These are phyloP conservation scores for Brachionus rubens DNA, from an alignment of 1,140 invertebrate genomes.

Conservation along the genomic window DNA sequence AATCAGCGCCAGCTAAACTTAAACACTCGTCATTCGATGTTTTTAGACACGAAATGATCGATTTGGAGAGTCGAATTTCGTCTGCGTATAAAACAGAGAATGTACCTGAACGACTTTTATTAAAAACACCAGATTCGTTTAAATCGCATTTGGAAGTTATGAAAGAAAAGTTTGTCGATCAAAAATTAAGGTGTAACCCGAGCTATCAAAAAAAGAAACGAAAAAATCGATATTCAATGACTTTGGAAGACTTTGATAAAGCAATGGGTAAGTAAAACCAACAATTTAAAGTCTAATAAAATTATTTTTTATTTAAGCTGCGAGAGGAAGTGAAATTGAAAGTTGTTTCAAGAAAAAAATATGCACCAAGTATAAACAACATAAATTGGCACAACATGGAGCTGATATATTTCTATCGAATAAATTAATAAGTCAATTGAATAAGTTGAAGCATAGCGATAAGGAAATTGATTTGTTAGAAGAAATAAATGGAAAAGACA, in stretches of 20 bases:
- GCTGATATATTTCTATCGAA: slow-evolving; percentile 1
- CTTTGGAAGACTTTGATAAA: slow-evolving; percentile 20
- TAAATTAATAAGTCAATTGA: neutral
- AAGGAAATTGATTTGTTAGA: neutral
- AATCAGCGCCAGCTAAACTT: slow-evolving; percentile 20
- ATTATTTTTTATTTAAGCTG: neutral
- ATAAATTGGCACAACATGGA: slow-evolving; percentile 17
- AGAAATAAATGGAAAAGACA: no score
- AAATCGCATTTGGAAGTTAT: neutral
- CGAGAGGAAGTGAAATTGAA: neutral
- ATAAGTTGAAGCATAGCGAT: neutral
- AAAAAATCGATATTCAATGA: slow-evolving; percentile 5
- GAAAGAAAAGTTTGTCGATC: slow-evolving; percentile 20
- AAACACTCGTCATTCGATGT: neutral
- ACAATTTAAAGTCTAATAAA: neutral
- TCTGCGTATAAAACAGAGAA: neutral
- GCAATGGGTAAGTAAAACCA: neutral
- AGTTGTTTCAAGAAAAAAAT: slow-evolving; percentile 11
- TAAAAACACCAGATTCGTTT: neutral
- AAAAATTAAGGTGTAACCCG: slow-evolving; percentile 11
- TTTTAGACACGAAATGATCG: neutral
- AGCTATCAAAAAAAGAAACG: neutral
- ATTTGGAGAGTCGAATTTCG: neutral
- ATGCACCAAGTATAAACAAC: slow-evolving; percentile 12
- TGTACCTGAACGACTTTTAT: neutral